Evolutionary conservation across 2,113 vertebrate species (phyloP).

Genomic region (Cheirogaleus medius): DNA sequence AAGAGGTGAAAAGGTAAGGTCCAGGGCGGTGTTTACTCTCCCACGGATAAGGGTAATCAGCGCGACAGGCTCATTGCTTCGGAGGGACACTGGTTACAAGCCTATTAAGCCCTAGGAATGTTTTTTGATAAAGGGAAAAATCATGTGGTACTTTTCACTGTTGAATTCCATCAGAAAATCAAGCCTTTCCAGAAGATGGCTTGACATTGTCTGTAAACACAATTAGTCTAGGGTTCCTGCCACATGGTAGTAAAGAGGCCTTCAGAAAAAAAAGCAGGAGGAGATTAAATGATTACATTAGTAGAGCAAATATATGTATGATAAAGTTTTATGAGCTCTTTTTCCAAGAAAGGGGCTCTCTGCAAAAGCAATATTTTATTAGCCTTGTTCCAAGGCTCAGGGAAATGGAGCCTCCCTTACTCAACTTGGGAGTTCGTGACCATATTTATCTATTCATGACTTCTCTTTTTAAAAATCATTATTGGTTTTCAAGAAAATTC

Average conservation of each 20-base stretch:
- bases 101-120: slow-evolving; percentile 57
- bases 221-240: slow-evolving; percentile 60
- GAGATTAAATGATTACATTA: slow-evolving; percentile 70
- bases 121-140: slow-evolving; percentile 53
- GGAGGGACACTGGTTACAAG: slow-evolving; percentile 39
- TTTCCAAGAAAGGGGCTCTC: slow-evolving; percentile 69
- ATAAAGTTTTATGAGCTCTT: slow-evolving; percentile 76
- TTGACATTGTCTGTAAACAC: slow-evolving; percentile 66
- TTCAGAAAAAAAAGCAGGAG: slow-evolving; percentile 37
- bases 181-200: slow-evolving; percentile 43
- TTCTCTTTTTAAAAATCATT: background rate
- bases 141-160: background rate
- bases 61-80: slow-evolving; percentile 44
- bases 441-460: background rate
- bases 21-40: slow-evolving; percentile 80
- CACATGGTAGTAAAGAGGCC: slow-evolving; percentile 65
- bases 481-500: background rate
- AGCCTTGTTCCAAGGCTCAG: background rate
- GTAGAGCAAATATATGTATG: slow-evolving; percentile 65
- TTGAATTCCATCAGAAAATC: slow-evolving; percentile 35
- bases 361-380: slow-evolving; percentile 57
- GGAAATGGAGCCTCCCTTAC: background rate
- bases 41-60: slow-evolving; percentile 81
- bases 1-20: slow-evolving; percentile 82
- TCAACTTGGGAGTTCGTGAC: background rate